These are phyloP conservation scores for Philotrypesis tridentata DNA, from an alignment of 1,140 invertebrate species.

Conservation along the genomic window DNA sequence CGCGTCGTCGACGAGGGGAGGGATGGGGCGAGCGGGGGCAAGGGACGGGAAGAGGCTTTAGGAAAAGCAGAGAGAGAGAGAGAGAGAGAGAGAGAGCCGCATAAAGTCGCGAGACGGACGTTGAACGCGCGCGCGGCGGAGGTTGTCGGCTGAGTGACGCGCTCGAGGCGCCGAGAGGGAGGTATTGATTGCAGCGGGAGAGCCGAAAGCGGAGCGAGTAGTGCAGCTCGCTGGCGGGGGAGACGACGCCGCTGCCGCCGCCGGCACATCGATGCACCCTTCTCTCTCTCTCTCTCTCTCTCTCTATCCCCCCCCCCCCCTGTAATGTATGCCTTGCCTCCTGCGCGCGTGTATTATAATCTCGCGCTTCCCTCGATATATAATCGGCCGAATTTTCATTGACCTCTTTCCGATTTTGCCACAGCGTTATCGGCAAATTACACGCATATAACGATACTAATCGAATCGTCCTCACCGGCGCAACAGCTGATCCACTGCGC, in stretches of 20 bases:
- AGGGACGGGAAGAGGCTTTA: neutral
- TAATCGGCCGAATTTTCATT: too few species aligned
- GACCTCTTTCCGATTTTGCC: neutral
- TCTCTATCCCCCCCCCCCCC: too few species aligned
- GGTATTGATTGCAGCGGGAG: slow-evolving; percentile 42
- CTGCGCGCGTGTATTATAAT: neutral
- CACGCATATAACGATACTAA: too few species aligned
- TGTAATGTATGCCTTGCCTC: too few species aligned
- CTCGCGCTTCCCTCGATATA: neutral
- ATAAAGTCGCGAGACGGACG: slow-evolving; percentile 28
- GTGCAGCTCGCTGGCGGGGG: slow-evolving; percentile 23
- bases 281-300: too few species aligned
- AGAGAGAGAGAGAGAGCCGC: slow-evolving; percentile 47
- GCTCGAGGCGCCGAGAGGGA: slow-evolving; percentile 36
- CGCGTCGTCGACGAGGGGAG: neutral
- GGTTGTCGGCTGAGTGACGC: slow-evolving; percentile 60
- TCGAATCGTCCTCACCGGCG: too few species aligned
- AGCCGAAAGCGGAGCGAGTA: neutral
- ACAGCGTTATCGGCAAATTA: too few species aligned
- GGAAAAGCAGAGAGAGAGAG: slow-evolving; percentile 25
- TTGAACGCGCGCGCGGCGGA: slow-evolving; percentile 11
- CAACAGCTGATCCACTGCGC: too few species aligned
- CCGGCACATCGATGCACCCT: neutral
- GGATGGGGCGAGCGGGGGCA: neutral
- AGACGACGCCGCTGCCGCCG: slow-evolving; percentile 7